Base-by-base conservation (phyloP, 2,888 invertebrate species). In the Caenorhabditis zanzibari region DNA sequence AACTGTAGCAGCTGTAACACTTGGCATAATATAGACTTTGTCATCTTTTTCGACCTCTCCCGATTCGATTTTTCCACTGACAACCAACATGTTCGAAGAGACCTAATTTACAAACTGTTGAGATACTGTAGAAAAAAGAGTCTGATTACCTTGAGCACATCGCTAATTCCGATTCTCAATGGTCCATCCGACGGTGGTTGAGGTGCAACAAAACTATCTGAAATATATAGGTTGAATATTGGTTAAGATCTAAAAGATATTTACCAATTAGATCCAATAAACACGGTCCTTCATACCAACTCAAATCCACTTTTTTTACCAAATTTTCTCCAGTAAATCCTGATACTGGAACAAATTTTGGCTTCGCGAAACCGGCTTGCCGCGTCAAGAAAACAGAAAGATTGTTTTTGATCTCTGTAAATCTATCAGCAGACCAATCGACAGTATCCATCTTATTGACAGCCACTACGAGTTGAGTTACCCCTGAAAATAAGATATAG, bases 381-480 rank as follows among this genome's bases (percentile, higher is more conserved):
- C 90, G 90, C 19, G 87, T 85, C 14, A 92, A 84, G 77, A 92
- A 92, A 22, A 77, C 76, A 10, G 69, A 81, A 24, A 92, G 79
- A 26, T 66, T 81, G n/a, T 79, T 86, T 56, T 81, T 71, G 82
- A 99, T 97, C 92, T 98, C 97, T 88, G 95, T 95, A 93, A 96
- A 99, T 88, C 99, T 94, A 9, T 95, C 95, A 92, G 96, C 94
- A 1, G 96, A 95, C 98, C 99, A 99, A 74, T 95, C 95, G 0
- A 96, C 96, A 0, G 97, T 98, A 92, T 99, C 99, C 92, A 99
- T 94, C 94, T 99, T 99, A 93, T 99, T 99, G 22, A 99, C 95
- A 41, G 96, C 97, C 1, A 99, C 97, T 19, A 96, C 96, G 52
- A 99, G 93, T 93, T 98, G 98, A 82, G 95, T 95, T 0, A 99